Base-by-base conservation (phyloP, 2,888 invertebrate species). In the Nephrotoma appendiculata region DNA sequence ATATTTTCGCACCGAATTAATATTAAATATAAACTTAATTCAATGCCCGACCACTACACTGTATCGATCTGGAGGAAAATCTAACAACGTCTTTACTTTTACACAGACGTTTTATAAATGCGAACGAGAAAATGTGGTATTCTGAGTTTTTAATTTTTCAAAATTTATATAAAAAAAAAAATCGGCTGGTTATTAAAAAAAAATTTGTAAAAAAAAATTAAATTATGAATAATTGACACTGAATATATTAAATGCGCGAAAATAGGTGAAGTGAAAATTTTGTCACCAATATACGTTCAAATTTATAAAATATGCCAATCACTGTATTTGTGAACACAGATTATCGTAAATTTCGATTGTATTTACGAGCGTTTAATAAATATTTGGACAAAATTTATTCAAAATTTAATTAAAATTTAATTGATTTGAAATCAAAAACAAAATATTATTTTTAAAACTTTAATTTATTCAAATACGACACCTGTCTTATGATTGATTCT, bases 51-150 rank as follows among this genome's bases (percentile, higher is more conserved):
- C 31, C 71, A 71, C 71, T 71, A 71, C 31, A 71, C 71, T 71
- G 11, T 44, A 71, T 71, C 71, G 71, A 7, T 71, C 71, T 71
- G 71, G 71, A 71, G 71, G 71, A 71, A 71, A 71, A 71, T 71
- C 71, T 19, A 31, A 71, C 87, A 87, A 88, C 90, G 91, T 91
- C 91, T 89, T 89, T 89, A 90, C 91, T 90, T 91, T 90, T 90
- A 89, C 90, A 90, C 91, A 90, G 91, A 90, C 91, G 91, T 90
- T 90, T 90, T 91, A 91, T 91, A 90, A 91, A 90, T 91, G 91
- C 91, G 90, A 90, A 85, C 6, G 42, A 83, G 15, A 86, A 87
- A 41, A 84, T 84, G 43, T 42, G 84, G n/a, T 42, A 84, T 84
- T 84, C 42, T 43, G 15, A 31, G 0, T 57, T 57, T 71, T 71